A percentile compares a stretch with the other conserved stretches of the same genome.
These are phyloP conservation scores for Apostichopus leukothele DNA, from an alignment of 53 echinoderm and acorn worm genomes.

Conservation along the genomic window DNA sequence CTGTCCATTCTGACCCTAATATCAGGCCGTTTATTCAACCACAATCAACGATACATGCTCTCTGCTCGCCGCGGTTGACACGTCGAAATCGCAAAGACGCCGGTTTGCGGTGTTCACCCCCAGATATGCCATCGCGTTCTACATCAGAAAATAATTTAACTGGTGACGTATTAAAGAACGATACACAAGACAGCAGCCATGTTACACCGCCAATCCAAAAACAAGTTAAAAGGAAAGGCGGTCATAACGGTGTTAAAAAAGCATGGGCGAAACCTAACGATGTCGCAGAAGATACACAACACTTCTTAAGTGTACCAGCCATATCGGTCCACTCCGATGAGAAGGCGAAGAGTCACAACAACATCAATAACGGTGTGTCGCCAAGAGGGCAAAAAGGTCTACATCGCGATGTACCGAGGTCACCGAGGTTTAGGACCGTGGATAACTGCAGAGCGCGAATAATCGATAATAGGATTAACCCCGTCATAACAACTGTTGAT, in stretches of 20 bases:
- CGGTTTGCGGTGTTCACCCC: background rate
- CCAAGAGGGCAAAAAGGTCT: background rate
- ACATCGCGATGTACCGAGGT: constrained; percentile 6
- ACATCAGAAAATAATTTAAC: background rate
- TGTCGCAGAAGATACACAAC: background rate
- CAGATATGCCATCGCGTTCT: background rate
- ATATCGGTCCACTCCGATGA: background rate
- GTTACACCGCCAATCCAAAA: background rate
- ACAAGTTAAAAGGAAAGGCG: background rate
- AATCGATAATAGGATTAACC: constrained; percentile 4
- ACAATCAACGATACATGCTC: background rate
- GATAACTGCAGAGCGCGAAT: background rate
- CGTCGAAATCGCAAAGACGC: background rate
- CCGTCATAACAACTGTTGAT: background rate
- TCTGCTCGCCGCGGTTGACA: constrained; percentile 16
- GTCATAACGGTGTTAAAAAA: background rate
- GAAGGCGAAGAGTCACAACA: background rate
- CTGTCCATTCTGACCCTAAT: constrained; percentile 2
- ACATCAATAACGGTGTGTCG: background rate
- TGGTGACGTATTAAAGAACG: background rate
- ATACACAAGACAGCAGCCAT: background rate
- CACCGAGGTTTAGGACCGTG: too few relatives aligned
- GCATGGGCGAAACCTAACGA: background rate
- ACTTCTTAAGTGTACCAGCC: background rate
- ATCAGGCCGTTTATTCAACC: background rate